Evolutionary conservation across 2,797 vertebrate species (phyloP).

Genomic region (Hipposideros larvatus): DNA sequence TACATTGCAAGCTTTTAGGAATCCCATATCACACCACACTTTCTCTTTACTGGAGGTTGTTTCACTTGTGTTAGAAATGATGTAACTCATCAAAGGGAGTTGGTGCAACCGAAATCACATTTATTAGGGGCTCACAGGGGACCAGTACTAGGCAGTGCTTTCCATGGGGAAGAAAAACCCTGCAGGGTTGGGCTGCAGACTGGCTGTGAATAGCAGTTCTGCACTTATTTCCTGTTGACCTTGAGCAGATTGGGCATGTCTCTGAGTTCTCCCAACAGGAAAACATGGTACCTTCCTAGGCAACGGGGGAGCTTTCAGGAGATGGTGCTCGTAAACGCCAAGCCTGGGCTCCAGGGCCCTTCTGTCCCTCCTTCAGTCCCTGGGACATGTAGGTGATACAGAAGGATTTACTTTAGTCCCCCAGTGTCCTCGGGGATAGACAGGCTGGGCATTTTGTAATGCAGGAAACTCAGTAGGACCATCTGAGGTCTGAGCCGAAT

Average conservation of each 20-base stretch:
- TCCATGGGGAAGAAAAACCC: conserved; percentile 1
- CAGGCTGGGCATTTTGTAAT: not conserved
- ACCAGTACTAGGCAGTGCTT: not conserved
- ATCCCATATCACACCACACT: conserved; percentile 27
- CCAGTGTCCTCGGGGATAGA: not conserved
- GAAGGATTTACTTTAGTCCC: not conserved
- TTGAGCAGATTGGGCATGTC: not conserved
- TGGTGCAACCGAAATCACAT: conserved; percentile 32
- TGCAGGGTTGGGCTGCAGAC: not conserved
- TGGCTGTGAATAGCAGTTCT: not conserved
- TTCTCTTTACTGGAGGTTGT: conserved; percentile 58
- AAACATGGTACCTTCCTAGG: not conserved
- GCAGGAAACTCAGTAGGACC: not conserved
- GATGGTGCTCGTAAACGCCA: not conserved
- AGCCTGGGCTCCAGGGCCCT: not conserved
- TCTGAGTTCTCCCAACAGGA: not conserved
- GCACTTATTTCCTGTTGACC: not conserved
- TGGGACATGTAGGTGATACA: not conserved
- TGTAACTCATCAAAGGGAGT: conserved; percentile 44
- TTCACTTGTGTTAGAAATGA: conserved; percentile 64
- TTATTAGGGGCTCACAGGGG: not conserved
- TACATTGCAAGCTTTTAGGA: conserved; percentile 56
- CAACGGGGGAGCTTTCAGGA: not conserved
- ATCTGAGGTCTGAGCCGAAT: not conserved
- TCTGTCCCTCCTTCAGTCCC: not conserved